Evolutionary conservation across 2,888 invertebrate species (phyloP), one percentile per base, ranked within the genome.

Genomic region (Adelphocoris suturalis): DNA sequence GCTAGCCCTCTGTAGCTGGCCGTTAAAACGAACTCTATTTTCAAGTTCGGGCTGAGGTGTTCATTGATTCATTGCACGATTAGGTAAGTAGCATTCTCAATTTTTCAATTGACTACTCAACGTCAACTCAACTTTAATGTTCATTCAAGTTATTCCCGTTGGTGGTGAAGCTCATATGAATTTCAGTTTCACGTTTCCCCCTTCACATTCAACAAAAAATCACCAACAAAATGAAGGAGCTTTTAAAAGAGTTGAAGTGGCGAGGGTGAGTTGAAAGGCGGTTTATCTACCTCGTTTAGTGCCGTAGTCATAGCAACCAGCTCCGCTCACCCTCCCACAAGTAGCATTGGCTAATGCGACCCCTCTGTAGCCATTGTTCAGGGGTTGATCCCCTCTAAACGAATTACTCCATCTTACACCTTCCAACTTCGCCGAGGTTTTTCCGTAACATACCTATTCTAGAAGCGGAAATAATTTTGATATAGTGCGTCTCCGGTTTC

Each of bases 261-360:
- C 23, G 85, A 85, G 48, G 52, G 82, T 37, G 85, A 57, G 61
- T 37, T 13, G 85, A 85, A 86, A 75, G 86, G 86, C 75, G 55
- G 86, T 86, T 86, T 86, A 86, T 86, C 86, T 86, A 86, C 86
- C 86, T 86, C 86, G 61, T 68, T 86, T 86, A 14, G 46, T 47
- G 46, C 48, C 68, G 86, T 86, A 16, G 86, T 23, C 75, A 14
- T 86, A 75, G 86, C 86, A 86, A 86, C 86, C 47, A 16, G 47
- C 75, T 48, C 75, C 68, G 5, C 86, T 37, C 68, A 46, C 78
- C 47, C 46, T 78, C 78, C 16, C 78, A 37, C 78, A 46, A 78
- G 78, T 46, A 47, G 78, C 78, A 78, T 78, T 78, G 78, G 68
- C 68, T 68, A 78, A 78, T 78, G 78, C 78, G 78, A 52, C 52